Conservation (phyloP, 2,797 vertebrate species). For the Chaetodon trifasciatus region DNA sequence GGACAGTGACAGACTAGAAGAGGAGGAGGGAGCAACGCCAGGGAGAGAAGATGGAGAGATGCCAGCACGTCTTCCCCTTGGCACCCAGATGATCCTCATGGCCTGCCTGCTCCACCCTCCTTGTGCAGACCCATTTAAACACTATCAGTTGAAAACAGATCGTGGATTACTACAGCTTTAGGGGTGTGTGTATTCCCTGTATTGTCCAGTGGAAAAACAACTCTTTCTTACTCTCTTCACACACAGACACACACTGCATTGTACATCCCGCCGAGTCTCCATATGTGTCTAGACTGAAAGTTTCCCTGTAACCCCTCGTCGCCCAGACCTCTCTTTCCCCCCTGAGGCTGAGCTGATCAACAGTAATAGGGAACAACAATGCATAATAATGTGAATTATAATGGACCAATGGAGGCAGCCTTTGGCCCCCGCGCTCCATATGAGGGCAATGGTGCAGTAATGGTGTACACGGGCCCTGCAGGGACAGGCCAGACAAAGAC, state of each 20-base stretch:
- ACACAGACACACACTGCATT: constrained; percentile 2
- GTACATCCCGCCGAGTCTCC: constrained; percentile 35
- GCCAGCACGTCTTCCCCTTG: constrained; percentile 60
- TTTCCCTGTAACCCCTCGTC: constrained; percentile 41
- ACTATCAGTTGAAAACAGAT: constrained; percentile 76
- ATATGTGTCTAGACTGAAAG: constrained; percentile 62
- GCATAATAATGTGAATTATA: constrained; percentile 79
- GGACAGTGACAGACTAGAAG: constrained; percentile 55
- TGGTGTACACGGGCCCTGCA: constrained; percentile 47
- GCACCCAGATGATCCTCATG: constrained; percentile 57
- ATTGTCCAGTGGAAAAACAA: constrained; percentile 22
- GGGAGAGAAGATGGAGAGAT: constrained; percentile 51
- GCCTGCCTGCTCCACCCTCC: constrained; percentile 48
- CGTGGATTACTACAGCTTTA: constrained; percentile 64
- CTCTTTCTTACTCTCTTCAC: constrained; percentile 6
- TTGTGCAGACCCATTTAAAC: constrained; percentile 54
- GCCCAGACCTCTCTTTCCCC: constrained; percentile 43
- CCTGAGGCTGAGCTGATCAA: constrained; percentile 71
- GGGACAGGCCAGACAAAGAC: constrained; percentile 65
- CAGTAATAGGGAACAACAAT: constrained; percentile 76
- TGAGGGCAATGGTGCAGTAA: constrained; percentile 55
- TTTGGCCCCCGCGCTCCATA: constrained; percentile 54
- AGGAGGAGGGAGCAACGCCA: constrained; percentile 30
- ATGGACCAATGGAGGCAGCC: constrained; percentile 64
- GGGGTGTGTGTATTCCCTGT: constrained; percentile 15